A percentile compares a stretch with the other conserved stretches of the same genome.
These are phyloP conservation scores for Solea senegalensis DNA, from an alignment of 2,113 vertebrate species.

Conservation along the genomic window DNA sequence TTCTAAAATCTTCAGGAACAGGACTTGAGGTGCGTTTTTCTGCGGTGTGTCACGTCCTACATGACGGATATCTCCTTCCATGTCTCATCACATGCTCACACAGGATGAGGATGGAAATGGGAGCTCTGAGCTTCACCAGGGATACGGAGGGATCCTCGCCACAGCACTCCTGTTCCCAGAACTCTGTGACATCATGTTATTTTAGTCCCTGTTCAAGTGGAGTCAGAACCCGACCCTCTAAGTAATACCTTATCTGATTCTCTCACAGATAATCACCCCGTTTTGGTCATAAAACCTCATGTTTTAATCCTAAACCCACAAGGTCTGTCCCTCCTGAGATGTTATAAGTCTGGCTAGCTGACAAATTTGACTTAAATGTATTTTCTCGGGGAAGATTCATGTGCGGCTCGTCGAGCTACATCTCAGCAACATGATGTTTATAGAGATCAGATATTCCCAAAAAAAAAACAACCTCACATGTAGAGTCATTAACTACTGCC, in stretches of 20 bases:
- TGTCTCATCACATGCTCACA: conserved; percentile 13
- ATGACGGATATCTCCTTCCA: conserved; percentile 11
- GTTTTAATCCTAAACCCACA: conserved; percentile 26
- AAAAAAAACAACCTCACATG: no score
- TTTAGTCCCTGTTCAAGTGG: conserved; percentile 58
- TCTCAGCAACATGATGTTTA: no score
- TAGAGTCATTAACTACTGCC: no score
- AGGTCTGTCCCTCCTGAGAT: no score
- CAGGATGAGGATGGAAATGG: conserved; percentile 22
- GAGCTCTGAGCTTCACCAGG: conserved; percentile 20
- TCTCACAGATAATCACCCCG: conserved; percentile 46
- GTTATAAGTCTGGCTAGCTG: no score
- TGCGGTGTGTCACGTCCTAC: conserved; percentile 13
- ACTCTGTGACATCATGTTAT: conserved; percentile 73
- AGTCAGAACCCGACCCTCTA: conserved; percentile 52
- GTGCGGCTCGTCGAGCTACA: no score
- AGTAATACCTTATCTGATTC: conserved; percentile 48
- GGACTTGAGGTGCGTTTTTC: conserved; percentile 22
- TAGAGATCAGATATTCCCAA: no score
- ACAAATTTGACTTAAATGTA: no score
- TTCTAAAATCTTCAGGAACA: conserved; percentile 17
- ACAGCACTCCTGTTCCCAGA: conserved; percentile 61
- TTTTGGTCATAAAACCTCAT: conserved; percentile 61
- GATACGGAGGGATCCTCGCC: conserved; percentile 22
- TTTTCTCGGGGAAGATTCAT: no score